Evolutionary conservation across 2,888 invertebrate species (phyloP), one percentile per base, ranked within the genome.

Genomic region (Pollenia griseotomentosa): DNA sequence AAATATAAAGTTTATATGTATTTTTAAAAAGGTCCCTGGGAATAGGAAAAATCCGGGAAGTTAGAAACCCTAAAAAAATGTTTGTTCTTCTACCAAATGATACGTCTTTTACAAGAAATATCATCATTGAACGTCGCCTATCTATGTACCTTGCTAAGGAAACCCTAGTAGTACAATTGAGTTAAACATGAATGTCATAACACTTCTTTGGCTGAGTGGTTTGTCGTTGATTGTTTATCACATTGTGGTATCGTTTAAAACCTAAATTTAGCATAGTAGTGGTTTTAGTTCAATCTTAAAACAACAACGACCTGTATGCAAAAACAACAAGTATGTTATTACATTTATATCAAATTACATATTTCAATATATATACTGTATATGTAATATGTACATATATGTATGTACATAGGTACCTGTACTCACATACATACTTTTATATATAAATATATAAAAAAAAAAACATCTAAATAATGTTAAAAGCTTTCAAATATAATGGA

Each of bases 141-240:
- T 11, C 12, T 10, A 16, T 44, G 16, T 11, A 83, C 79, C 65
- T 86, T 79, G 74, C 5, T 40, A 71, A 70, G 48, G 86, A 81
- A 87, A 63, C 84, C 84, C 71, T 87, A 87, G 80, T 65, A 86
- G 19, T 81, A 77, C 42, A 6, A 33, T 66, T 66, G 4, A 33
- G 33, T 33, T 48, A 46, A 66, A 8, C 48, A 57, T 68, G 33
- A 75, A 33, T 74, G 1, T 71, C 7, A 63, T 48, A 33, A 68
- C 5, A 51, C 44, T 44, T 46, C 46, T 46, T 66, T 48, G 16
- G 40, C 11, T 63, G 33, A 8, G 23, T 71, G 51, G 40, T 55
- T 68, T 55, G 61, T 57, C 9, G 46, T 19, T 79, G 23, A 14
- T 48, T 61, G 33, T 23, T 82, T 74, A 46, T 55, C 19, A 57